Base-by-base conservation (phyloP, 1,140 invertebrate genomes). In the Formica exsecta region DNA sequence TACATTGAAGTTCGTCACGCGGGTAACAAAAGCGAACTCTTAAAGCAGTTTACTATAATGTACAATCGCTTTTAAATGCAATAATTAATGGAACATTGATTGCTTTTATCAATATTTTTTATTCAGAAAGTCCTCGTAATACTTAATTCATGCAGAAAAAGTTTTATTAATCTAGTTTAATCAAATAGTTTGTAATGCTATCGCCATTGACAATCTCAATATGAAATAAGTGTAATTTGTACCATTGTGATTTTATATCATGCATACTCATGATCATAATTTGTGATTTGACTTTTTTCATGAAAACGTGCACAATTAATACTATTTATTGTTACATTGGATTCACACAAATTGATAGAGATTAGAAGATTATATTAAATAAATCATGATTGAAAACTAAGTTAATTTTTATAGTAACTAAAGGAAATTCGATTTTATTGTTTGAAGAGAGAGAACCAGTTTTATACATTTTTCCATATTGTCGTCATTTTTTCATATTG, bases 1-100 rank as follows among this genome's bases (percentile, higher is more conserved):
- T 68, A 57, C 22, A 32, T 70, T 80, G 77, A 80, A 80, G 77
- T 80, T 80, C 41, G 76, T 57, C 25, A 70, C 16, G 11, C 19
- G 51, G 8, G 1, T 57, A 77, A 68, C 62, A 68, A 80, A 70
- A 54, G 36, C 68, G 8, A 61, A 41, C 51, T 73, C 32, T 73
- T 57, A 19, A 25, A 22, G 16, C 16, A 9, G 13, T 13, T 44
- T 66, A 32, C 32, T 32, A 32, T 32, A 38, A 41, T 25, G 16
- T 54, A 32, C 19, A 54, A 74, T 36, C 22, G 13, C 51, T 64
- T 64, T 65, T 77, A 77, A 48, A 32, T 41, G 3, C 32, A 48
- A 77, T 22, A 77, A 44, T 13, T 44, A 11, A 79, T 25, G 16
- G 13, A 68, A 68, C 19, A 16, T 9, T 51, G 13, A 54, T 1